Conservation (phyloP, 1,140 invertebrate genomes). For the Apis cerana region DNA sequence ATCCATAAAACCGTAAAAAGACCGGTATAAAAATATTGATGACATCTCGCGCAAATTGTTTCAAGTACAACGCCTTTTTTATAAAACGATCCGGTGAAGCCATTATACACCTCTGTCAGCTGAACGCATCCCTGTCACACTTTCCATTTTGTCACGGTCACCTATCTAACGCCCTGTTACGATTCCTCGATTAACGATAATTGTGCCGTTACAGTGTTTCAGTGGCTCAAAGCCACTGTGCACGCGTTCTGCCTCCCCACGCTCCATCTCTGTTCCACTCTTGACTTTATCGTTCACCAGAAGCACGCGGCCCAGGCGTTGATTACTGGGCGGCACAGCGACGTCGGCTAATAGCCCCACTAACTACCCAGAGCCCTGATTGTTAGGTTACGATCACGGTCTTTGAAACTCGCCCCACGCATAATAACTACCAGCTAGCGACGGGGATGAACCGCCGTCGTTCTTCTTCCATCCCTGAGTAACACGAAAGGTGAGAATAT, state of each 20-base stretch:
- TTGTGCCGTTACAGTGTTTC: slow-evolving; percentile 36
- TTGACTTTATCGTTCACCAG: slow-evolving; percentile 34
- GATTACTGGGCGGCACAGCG: slow-evolving; percentile 59
- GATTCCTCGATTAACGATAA: slow-evolving; percentile 40
- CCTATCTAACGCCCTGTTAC: slow-evolving; percentile 36
- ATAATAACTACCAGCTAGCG: slow-evolving; percentile 53
- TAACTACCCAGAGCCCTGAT: slow-evolving; percentile 60
- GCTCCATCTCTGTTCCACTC: slow-evolving; percentile 29
- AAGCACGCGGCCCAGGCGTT: slow-evolving; percentile 41
- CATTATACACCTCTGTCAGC: too few relatives aligned
- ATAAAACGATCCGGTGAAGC: neutral
- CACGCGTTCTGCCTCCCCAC: neutral
- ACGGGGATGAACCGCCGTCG: slow-evolving; percentile 29
- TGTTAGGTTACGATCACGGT: slow-evolving; percentile 60
- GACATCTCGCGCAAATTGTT: neutral
- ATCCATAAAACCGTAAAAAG: neutral
- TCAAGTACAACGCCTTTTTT: slow-evolving; percentile 6
- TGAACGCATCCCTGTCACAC: neutral
- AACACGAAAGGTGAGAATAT: neutral
- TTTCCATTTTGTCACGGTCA: neutral
- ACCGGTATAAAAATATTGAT: neutral
- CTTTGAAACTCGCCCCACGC: slow-evolving; percentile 58
- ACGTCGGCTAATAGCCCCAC: slow-evolving; percentile 57
- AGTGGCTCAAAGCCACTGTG: slow-evolving; percentile 39
- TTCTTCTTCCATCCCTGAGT: neutral